phyloP scores from a whole-genome alignment of 2,888 invertebrate species.

The Chironomus riparius region DNA sequence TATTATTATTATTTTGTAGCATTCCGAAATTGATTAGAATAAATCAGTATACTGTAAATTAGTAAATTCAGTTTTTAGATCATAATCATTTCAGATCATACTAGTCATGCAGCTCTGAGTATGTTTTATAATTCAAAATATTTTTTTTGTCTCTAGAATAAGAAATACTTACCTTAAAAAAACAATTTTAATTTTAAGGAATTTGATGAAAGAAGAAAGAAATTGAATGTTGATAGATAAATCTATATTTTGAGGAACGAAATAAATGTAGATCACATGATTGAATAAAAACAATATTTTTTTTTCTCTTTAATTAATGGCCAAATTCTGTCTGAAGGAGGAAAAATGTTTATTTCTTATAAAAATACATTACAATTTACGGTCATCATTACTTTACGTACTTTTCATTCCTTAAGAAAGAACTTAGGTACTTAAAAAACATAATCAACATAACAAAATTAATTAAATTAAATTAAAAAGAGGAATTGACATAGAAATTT shows the following conservation, averaged over 20 bases:
- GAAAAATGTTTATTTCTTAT: background rate
- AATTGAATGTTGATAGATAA: no score
- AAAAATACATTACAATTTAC: background rate
- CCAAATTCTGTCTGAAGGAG: background rate
- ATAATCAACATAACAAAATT: background rate
- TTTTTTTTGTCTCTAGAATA: no score
- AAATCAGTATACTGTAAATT: no score
- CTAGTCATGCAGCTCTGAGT: no score
- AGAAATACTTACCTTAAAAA: no score
- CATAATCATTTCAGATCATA: no score
- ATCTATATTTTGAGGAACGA: background rate
- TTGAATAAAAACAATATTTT: background rate
- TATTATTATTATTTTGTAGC: no score
- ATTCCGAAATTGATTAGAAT: no score
- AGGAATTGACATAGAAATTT: background rate
- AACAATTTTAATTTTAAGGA: no score
- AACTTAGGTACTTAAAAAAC: background rate
- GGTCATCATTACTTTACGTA: background rate
- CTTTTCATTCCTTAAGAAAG: background rate
- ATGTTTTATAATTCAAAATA: no score
- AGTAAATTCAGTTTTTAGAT: no score
- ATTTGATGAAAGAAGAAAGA: no score
- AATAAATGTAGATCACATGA: background rate
- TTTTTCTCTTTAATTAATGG: background rate
- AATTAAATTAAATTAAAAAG: background rate